Base-by-base conservation (phyloP, 2,113 vertebrate genomes). In the Myiopsitta monachus region DNA sequence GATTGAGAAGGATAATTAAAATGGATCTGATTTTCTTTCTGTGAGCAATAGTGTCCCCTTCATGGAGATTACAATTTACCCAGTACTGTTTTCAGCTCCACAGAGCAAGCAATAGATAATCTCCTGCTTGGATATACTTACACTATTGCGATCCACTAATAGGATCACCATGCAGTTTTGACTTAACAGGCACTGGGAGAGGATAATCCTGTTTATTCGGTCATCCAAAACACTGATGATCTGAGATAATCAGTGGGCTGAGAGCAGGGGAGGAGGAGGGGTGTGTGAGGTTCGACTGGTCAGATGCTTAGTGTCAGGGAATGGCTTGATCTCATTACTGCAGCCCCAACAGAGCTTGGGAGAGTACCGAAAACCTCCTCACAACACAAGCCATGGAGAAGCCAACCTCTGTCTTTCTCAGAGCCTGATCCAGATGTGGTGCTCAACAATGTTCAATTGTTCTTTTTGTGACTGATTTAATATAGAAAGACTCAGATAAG, bases 201-300 rank as follows among this genome's bases (percentile, higher is more conserved):
- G 86, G 93, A 86, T 97, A 97, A 97, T 97, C 97, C 94, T 96
- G 93, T 97, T 97, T 97, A 95, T 94, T 97, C 21, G 39, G 83
- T 76, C 87, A 87, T 66, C 94, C 90, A 84, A 88, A 96, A 49
- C 92, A 87, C 77, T 46, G 93, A 88, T 97, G 91, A 95, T 55
- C 79, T 94, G 82, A 95, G 94, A 97, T 95, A 96, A 95, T 94
- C 83, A 57, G 83, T 36, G 80, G 22, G 67, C 87, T 5, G 55
- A 30, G 72, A 78, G 79, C 77, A 76, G 41, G 21, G 64, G 18
- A 82, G 77, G 80, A 72, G 89, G 36, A 78, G 94, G 72, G 66
- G 27, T 4, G 27, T 22, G 19, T 16, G 72, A 49, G 77, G 36
- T 85, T 95, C 31, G 0, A 39, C 66, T 70, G 82, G 39, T 83